Evolutionary conservation across 1,140 invertebrate genomes (phyloP).

Genomic region (Leptestheria dahalacensis): DNA sequence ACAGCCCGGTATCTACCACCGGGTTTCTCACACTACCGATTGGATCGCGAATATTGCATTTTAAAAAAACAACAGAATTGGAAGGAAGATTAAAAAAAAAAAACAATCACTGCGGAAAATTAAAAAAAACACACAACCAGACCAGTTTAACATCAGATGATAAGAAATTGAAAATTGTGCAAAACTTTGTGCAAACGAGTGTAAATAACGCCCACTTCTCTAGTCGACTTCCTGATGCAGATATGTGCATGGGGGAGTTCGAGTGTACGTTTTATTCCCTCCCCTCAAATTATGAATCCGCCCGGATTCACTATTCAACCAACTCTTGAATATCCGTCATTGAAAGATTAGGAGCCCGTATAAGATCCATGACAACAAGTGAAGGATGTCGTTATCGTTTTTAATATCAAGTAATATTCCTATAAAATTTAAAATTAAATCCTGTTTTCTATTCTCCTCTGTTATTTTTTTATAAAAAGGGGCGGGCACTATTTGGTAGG

Average conservation of each 20-base stretch:
- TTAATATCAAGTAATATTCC: not conserved
- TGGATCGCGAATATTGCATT: conserved; percentile 49
- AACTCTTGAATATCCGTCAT: not conserved
- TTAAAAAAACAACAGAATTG: not conserved
- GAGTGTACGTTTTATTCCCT: too few relatives aligned
- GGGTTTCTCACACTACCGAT: conserved; percentile 81
- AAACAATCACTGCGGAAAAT: too few relatives aligned
- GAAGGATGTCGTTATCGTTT: not conserved
- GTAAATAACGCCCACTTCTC: not conserved
- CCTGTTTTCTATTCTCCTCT: not conserved
- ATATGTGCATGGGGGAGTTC: not conserved
- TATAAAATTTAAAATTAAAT: not conserved
- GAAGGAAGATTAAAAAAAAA: not conserved
- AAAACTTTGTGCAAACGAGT: too few relatives aligned
- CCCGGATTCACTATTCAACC: too few relatives aligned
- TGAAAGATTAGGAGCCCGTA: not conserved
- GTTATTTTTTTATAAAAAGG: not conserved
- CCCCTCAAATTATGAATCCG: too few relatives aligned
- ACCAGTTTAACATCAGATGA: too few relatives aligned
- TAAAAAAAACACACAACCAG: too few relatives aligned
- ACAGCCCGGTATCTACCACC: conserved; percentile 85
- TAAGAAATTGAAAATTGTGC: too few relatives aligned
- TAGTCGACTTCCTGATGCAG: not conserved
- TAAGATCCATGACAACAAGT: too few relatives aligned
- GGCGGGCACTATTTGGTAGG: not conserved